Evolutionary conservation across 2,113 vertebrate genomes (phyloP), one percentile per base, ranked within the genome.

Genomic region (Salvelinus fontinalis): DNA sequence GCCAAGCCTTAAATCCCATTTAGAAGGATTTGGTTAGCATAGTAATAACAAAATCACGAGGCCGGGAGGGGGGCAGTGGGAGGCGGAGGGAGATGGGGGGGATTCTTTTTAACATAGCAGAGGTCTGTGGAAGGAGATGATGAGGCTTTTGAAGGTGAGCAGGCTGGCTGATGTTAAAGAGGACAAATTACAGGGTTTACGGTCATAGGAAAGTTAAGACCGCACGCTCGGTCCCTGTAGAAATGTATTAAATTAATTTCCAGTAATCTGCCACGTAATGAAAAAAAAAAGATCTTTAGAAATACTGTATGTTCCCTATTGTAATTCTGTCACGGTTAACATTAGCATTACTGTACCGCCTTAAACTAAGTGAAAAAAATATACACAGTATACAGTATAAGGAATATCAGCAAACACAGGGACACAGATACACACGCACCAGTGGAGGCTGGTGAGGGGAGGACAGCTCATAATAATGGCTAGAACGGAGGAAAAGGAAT

Each of bases 21-120:
- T 93, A 94, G 92, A 94, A 93, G 92, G 92, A 93, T 93, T 94
- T 93, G 90, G 92, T 94, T 94, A 93, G 92, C 91, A 93, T 93
- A 93, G 92, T 92, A 94, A 94, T 93, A 94, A 94, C 90, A 93
- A 89, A 91, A 92, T 93, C 92, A 93, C 92, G 93, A 92, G 90
- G 88, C 81, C 81, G 78, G 71, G 78, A 84, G 79, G 76, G 84
- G 81, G 39, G 39, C 82, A 77, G 71, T 62, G 65, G 67, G n/a
- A 11, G 39, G 39, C 9, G 39, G 44, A 84, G 74, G 83, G 78
- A 66, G 85, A 24, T n/a, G 54, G 51, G 70, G 51, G 70, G 80
- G 82, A 86, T 90, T 90, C 83, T 90, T 89, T 90, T 92, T 86
- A 88, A 85, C 80, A 70, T 75, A 14, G 73, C 13, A 71, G 75